Percentiles rank a stretch among this genome's conserved stretches.
Evolutionary conservation across 2,113 vertebrate genomes (phyloP).

Genomic region (Ciconia maguari): DNA sequence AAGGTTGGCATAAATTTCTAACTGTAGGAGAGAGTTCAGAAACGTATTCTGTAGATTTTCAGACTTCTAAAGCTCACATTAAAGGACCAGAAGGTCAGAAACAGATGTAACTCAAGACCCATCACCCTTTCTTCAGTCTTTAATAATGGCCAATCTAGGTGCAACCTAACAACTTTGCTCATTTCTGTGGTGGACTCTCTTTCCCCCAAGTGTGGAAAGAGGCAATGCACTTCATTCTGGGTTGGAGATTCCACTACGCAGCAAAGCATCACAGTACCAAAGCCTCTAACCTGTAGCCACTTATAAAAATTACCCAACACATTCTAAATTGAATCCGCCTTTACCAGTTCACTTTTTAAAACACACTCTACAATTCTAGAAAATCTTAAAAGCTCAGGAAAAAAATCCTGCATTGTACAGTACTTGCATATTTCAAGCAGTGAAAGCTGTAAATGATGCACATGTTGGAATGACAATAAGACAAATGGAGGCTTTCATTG

Average conservation of each 20-base stretch:
- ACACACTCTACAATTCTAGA: not conserved
- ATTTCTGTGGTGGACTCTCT: not conserved
- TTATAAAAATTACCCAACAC: not conserved
- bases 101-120: not conserved
- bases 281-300: not conserved
- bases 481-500: conserved; percentile 54
- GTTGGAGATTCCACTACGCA: not conserved
- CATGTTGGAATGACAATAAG: conserved; percentile 47
- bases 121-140: not conserved
- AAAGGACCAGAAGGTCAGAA: not conserved
- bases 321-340: not conserved
- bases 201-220: not conserved
- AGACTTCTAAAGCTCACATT: not conserved
- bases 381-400: not conserved
- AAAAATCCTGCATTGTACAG: not conserved
- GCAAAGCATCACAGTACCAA: not conserved
- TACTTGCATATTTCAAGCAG: not conserved
- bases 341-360: not conserved
- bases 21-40: not conserved
- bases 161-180: not conserved
- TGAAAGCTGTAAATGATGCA: conserved; percentile 23
- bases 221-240: not conserved
- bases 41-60: not conserved
- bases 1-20: not conserved
- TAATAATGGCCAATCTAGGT: not conserved